Evolutionary conservation across 92 coral and sea anemone genomes (phyloP), one percentile per base, ranked within the genome.

Genomic region (Pocillopora meandrina): DNA sequence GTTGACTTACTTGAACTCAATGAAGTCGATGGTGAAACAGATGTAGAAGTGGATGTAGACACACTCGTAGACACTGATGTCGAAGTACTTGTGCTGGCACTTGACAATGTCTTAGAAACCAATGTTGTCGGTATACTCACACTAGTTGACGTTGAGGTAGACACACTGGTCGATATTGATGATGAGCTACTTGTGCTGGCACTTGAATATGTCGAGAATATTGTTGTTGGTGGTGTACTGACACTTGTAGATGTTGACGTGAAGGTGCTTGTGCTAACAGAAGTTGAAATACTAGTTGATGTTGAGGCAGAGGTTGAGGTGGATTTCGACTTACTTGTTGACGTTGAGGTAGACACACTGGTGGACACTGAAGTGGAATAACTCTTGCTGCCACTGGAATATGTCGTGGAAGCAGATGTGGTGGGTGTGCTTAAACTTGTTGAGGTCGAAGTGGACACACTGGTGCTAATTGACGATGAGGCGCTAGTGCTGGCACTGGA

Each of bases 171-270:
- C 49, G 26, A 49, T 31, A 55, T 62, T 33, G 73, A 73, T 42
- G 52, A 3, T 42, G 52, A 42, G 52, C 3, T 42, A 21, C 77
- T 74, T 52, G 77, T 59, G 55, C 82, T 78, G 21, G 42, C 31
- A 14, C 64, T 74, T 18, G 86, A 52, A 0, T 26, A 69, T 20
- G 62, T 66, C 16, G 84, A 66, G 12, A 20, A 58, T 56, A 56
- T 35, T 74, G 63, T 56, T 31, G 31, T 56, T 1, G 15, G 56
- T 65, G n/a, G 81, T 12, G 8, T 34, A 65, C 67, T 63, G 8
- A 63, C 33, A 21, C 88, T 86, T 55, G 95, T 78, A 8, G 90
- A 63, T 12, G 89, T 66, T n/a, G 84, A 15, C 21, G 85, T 66
- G 19, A 78, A 62, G n/a, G 36, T 56, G 34, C 77, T 74, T 23